Percentiles rank a stretch among this genome's conserved stretches.
Conservation (phyloP, 1,140 invertebrate species). For the Drosophila ercepeae region DNA sequence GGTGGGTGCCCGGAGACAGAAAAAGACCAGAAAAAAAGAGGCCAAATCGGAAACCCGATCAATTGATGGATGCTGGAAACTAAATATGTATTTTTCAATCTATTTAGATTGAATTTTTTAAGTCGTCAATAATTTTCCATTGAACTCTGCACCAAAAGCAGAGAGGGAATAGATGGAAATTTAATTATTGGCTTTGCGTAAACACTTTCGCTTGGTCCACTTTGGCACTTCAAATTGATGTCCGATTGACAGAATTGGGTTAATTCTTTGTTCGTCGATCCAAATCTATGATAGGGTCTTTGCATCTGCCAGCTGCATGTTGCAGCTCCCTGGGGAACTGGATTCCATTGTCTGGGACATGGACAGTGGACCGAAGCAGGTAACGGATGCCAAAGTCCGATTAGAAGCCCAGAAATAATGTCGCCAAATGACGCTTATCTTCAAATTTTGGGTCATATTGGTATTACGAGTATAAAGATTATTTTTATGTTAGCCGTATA, state of each 20-base stretch:
- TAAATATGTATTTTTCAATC: no score
- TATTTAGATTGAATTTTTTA: slow-evolving; percentile 8
- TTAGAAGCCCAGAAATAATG: not conserved
- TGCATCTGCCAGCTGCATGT: slow-evolving; percentile 33
- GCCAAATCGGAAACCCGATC: slow-evolving; percentile 7
- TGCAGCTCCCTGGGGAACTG: not conserved
- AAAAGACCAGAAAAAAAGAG: not conserved
- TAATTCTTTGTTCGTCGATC: slow-evolving; percentile 74
- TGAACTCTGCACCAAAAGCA: slow-evolving; percentile 15
- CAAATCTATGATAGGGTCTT: slow-evolving; percentile 56
- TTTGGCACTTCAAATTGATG: slow-evolving; percentile 49
- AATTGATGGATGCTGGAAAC: not conserved
- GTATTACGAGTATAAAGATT: slow-evolving; percentile 3
- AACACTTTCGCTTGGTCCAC: slow-evolving; percentile 54
- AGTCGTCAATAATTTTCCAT: slow-evolving; percentile 27
- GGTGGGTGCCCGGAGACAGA: slow-evolving; percentile 11
- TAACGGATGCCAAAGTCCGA: slow-evolving; percentile 20
- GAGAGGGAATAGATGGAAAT: not conserved
- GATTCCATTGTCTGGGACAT: slow-evolving; percentile 29
- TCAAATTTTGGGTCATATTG: slow-evolving; percentile 4
- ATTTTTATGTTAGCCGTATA: not conserved
- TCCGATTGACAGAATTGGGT: slow-evolving; percentile 64
- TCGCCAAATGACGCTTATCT: not conserved
- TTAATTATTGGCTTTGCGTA: slow-evolving; percentile 23
- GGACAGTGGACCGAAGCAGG: slow-evolving; percentile 27